Conservation (phyloP, 2,113 vertebrate species). For the Tragelaphus imberbis region DNA sequence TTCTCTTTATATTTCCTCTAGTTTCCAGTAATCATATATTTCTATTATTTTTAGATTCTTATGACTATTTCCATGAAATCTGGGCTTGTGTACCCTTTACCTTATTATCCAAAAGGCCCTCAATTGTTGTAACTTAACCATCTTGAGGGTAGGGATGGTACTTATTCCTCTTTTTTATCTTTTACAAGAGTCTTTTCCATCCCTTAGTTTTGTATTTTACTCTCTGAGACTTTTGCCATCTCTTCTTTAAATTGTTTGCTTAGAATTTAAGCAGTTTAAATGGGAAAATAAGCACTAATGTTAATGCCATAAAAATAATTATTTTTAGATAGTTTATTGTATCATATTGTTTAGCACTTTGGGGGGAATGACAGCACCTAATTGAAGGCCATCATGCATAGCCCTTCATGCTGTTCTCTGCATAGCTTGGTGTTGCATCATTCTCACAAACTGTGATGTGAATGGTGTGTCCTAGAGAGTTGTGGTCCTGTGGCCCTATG, state of each 20-base stretch:
- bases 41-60: neutral
- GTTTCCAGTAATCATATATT: neutral
- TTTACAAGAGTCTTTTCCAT: neutral
- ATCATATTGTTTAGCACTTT: neutral
- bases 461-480: neutral
- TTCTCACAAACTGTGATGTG: neutral
- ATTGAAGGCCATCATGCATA: neutral
- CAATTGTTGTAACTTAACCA: neutral
- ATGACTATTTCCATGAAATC: neutral
- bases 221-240: neutral
- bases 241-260: neutral
- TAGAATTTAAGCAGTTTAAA: neutral
- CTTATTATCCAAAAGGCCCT: neutral
- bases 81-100: neutral
- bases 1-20: neutral
- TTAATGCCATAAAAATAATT: constrained; percentile 11
- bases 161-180: neutral
- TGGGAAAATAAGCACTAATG: neutral
- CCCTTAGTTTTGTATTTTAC: neutral
- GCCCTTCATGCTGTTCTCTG: neutral
- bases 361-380: neutral
- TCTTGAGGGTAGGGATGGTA: neutral
- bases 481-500: neutral
- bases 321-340: neutral
- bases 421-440: neutral